Conservation (phyloP, 2,888 invertebrate species). For the Parnassius glacialis region DNA sequence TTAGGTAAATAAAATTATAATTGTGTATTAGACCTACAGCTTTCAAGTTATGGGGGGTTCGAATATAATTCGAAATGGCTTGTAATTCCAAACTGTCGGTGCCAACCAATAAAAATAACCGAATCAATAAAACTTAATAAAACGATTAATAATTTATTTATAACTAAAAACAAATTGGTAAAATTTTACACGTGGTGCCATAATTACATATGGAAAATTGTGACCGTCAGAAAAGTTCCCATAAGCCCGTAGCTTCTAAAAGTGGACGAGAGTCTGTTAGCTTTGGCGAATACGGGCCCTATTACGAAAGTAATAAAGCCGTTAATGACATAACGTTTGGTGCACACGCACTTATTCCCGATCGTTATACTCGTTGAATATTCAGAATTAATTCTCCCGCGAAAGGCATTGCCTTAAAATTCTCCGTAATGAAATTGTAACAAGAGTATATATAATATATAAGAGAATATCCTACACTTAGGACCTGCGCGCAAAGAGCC, state of each 20-base stretch:
- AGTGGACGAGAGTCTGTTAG: neutral
- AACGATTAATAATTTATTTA: too few species aligned
- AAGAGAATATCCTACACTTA: too few species aligned
- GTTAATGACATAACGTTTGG: slow-evolving; percentile 50
- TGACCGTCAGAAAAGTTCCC: slow-evolving; percentile 1
- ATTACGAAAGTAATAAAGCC: slow-evolving; percentile 53
- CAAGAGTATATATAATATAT: slow-evolving; percentile 30
- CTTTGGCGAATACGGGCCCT: slow-evolving; percentile 46
- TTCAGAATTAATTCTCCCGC: slow-evolving; percentile 59
- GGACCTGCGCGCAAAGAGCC: too few species aligned
- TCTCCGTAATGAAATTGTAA: slow-evolving; percentile 45
- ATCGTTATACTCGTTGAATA: slow-evolving; percentile 53
- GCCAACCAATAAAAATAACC: too few species aligned
- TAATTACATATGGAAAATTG: neutral
- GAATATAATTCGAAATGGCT: too few species aligned
- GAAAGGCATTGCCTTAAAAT: slow-evolving; percentile 47
- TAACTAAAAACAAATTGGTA: too few species aligned
- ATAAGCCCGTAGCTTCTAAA: slow-evolving; percentile 1
- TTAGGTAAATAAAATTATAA: too few species aligned
- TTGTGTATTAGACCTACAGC: too few species aligned
- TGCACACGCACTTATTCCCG: slow-evolving; percentile 51
- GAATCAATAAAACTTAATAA: too few species aligned
- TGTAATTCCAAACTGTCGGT: too few species aligned
- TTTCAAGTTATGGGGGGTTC: too few species aligned
- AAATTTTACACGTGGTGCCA: too few species aligned